Percentiles rank a stretch among this genome's conserved stretches.
phyloP scores from a whole-genome alignment of 2,113 vertebrate species.

The Erinaceus europaeus region DNA sequence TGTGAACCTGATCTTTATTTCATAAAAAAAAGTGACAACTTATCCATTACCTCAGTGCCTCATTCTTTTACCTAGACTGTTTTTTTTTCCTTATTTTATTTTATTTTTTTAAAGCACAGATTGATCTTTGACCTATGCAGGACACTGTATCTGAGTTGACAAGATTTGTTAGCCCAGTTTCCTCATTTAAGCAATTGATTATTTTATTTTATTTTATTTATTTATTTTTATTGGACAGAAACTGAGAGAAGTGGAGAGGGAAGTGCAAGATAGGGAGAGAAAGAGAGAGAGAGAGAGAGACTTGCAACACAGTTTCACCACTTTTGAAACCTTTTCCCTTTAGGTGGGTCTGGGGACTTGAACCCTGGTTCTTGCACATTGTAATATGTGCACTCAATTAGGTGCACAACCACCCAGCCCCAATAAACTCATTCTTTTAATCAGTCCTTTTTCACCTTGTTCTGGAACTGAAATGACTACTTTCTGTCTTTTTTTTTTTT shows the following conservation, averaged over 20 bases:
- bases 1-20: not conserved
- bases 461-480: not conserved
- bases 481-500: not conserved
- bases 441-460: not conserved
- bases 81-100: not conserved
- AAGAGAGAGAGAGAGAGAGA: too few relatives aligned
- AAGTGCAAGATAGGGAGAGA: too few relatives aligned
- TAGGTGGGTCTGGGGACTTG: too few relatives aligned
- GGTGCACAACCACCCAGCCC: too few relatives aligned
- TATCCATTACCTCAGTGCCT: not conserved
- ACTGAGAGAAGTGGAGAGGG: too few relatives aligned
- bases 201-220: too few relatives aligned
- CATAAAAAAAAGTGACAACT: not conserved
- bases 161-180: not conserved
- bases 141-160: not conserved
- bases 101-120: conserved; percentile 3
- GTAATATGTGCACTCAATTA: too few relatives aligned
- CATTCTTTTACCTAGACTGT: not conserved
- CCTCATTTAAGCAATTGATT: not conserved
- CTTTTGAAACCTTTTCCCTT: too few relatives aligned
- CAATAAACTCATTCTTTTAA: too few relatives aligned
- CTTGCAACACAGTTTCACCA: too few relatives aligned
- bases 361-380: too few relatives aligned
- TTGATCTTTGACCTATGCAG: not conserved
- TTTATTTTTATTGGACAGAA: too few relatives aligned